Evolutionary conservation across 2,113 vertebrate species (phyloP).

Genomic region (Catharus bicknelli): DNA sequence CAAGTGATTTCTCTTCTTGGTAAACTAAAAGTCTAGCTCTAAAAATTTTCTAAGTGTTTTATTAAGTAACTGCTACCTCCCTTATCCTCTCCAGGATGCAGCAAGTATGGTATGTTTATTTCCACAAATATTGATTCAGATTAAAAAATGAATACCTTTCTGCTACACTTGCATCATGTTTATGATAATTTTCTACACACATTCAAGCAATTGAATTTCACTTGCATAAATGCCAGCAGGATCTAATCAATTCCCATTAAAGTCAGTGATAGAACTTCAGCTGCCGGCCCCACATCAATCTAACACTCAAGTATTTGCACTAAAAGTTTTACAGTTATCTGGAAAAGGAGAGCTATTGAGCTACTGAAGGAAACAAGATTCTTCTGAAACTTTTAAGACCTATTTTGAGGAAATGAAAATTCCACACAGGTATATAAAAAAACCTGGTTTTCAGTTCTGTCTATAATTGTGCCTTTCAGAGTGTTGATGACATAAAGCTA

Average conservation of each 20-base stretch:
- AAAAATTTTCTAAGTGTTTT: not conserved
- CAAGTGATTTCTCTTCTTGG: not conserved
- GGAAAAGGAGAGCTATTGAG: not conserved
- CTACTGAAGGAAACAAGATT: not conserved
- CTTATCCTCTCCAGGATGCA: not conserved
- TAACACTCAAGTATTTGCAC: not conserved
- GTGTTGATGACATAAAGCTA: not conserved
- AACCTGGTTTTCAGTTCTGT: not conserved
- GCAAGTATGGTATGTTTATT: not conserved
- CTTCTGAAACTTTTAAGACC: not conserved
- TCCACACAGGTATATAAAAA: not conserved
- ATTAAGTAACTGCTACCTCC: not conserved
- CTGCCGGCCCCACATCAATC: not conserved
- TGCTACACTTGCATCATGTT: constrained; percentile 13
- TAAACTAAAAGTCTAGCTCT: not conserved
- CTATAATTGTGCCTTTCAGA: not conserved
- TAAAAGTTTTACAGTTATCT: not conserved
- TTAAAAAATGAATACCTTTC: not conserved
- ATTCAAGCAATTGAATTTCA: constrained; percentile 39
- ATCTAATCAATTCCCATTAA: constrained; percentile 55
- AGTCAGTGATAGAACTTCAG: constrained; percentile 20
- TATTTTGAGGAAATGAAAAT: not conserved
- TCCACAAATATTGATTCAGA: not conserved
- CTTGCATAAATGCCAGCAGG: constrained; percentile 6
- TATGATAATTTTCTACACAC: constrained; percentile 25